Conservation (phyloP, 1,140 invertebrate species). For the Neodiprion fabricii region DNA sequence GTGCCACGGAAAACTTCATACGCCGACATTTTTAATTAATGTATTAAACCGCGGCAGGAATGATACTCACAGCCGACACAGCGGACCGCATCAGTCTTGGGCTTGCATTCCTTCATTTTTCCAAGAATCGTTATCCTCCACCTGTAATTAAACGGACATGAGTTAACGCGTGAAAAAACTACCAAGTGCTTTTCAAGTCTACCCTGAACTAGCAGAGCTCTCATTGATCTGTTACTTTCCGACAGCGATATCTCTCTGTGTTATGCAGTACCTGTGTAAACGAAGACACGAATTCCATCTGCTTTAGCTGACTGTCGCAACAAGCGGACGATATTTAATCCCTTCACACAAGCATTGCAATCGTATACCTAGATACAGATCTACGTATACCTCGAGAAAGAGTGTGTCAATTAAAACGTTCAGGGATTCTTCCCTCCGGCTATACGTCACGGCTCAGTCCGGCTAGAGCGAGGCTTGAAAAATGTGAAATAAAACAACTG, state of each 20-base stretch:
- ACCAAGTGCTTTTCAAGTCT: background rate
- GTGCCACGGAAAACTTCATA: background rate
- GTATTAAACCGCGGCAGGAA: background rate
- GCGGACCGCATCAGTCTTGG: background rate
- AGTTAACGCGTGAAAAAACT: constrained; percentile 3
- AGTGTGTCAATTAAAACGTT: constrained; percentile 2
- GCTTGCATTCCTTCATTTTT: background rate
- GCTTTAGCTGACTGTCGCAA: background rate
- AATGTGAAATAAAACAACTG: background rate
- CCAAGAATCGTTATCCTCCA: background rate
- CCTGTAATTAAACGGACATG: constrained; percentile 4
- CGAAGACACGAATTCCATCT: background rate
- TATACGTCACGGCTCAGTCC: background rate
- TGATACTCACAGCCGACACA: background rate
- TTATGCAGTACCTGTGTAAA: background rate
- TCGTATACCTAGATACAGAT: background rate
- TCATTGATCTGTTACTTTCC: constrained; percentile 7
- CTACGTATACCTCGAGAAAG: background rate
- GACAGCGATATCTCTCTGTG: background rate
- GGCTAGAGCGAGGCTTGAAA: background rate
- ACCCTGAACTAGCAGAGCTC: background rate
- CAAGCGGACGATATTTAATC: background rate
- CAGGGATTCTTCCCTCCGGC: background rate
- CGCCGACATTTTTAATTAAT: background rate
- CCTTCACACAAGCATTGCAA: background rate